Base-by-base conservation (phyloP, 1,140 invertebrate genomes). In the Drosophila bipectinata region DNA sequence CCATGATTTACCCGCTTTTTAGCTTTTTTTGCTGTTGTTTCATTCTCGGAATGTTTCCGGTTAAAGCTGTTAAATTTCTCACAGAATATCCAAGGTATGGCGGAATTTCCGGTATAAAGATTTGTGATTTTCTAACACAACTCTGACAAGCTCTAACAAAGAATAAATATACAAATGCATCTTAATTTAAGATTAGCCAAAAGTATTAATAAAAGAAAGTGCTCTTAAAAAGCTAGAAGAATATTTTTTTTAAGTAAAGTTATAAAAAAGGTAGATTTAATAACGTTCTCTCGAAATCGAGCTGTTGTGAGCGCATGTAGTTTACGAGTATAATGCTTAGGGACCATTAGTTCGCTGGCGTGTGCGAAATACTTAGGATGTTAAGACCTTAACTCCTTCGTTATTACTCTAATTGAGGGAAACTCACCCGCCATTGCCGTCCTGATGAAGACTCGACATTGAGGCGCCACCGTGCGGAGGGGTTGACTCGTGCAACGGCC, bases 401-500 rank as follows among this genome's bases (percentile, higher is more conserved):
- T 39, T 57, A 41, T 64, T 55, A 54, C 34, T 30, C 10, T 18
- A 52, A 57, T 39, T 44, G 18, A 30, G 14, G 41, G 28, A n/a
- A 24, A 73, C 83, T 88, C 37, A 91, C 89, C 89, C 78, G 49
- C 69, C 72, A 58, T 80, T 77, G 52, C 79, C 71, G 53, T 92
- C 91, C 32, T 88, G 81, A 66, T 91, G 81, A 48, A 92, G 62
- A 53, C 90, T 92, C 48, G 69, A 59, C 21, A 90, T 63, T 4
- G 91, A 92, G 59, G 83, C 81, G 24, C 87, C 87, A 51, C 78
- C 77, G 26, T 74, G 80, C 0, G 91, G 87, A 21, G 90, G 88
- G 7, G 90, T 92, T 10, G 90, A 90, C 56, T 92, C 91, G 52
- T 84, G 91, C 69, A 92, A 37, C 32, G 91, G 91, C n/a, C 91